Conservation (phyloP, 1,140 invertebrate genomes). For the Lordiphosa collinella region DNA sequence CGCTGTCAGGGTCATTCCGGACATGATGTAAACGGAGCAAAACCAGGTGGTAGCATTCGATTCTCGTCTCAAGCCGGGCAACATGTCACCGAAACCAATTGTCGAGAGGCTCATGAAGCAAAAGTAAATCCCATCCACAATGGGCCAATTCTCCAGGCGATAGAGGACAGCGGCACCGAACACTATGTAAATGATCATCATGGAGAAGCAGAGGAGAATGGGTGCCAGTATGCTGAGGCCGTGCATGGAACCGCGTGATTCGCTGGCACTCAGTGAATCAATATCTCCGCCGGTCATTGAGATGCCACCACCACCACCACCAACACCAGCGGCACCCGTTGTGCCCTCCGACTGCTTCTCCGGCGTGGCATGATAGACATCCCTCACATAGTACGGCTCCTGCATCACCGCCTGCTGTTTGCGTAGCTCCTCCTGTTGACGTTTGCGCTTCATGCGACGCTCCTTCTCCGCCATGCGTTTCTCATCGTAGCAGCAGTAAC, state of each 20-base stretch:
- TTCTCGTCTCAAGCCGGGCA: slow-evolving; percentile 87
- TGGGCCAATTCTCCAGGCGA: slow-evolving; percentile 91
- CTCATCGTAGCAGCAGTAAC: slow-evolving; percentile 92
- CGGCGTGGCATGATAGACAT: slow-evolving; percentile 82
- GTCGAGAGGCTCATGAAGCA: slow-evolving; percentile 96
- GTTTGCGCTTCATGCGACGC: slow-evolving; percentile 86
- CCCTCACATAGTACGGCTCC: slow-evolving; percentile 89
- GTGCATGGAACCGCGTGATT: slow-evolving; percentile 87
- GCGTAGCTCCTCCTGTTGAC: slow-evolving; percentile 87
- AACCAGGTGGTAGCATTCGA: slow-evolving; percentile 87
- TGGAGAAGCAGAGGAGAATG: slow-evolving; percentile 87
- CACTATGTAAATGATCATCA: slow-evolving; percentile 91
- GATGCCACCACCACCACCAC: not conserved
- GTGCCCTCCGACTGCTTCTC: slow-evolving; percentile 80
- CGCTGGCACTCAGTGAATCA: slow-evolving; percentile 86
- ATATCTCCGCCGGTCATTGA: slow-evolving; percentile 77
- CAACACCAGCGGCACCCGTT: not conserved
- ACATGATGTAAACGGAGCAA: slow-evolving; percentile 96
- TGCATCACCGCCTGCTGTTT: slow-evolving; percentile 86
- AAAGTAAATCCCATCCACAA: slow-evolving; percentile 95
- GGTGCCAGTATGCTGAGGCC: slow-evolving; percentile 88
- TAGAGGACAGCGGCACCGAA: slow-evolving; percentile 93
- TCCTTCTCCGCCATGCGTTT: slow-evolving; percentile 89
- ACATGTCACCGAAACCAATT: slow-evolving; percentile 94
- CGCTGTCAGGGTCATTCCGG: slow-evolving; percentile 96